These are phyloP conservation scores for Cephus cinctus DNA, from an alignment of 1,140 invertebrate genomes.

Conservation along the genomic window DNA sequence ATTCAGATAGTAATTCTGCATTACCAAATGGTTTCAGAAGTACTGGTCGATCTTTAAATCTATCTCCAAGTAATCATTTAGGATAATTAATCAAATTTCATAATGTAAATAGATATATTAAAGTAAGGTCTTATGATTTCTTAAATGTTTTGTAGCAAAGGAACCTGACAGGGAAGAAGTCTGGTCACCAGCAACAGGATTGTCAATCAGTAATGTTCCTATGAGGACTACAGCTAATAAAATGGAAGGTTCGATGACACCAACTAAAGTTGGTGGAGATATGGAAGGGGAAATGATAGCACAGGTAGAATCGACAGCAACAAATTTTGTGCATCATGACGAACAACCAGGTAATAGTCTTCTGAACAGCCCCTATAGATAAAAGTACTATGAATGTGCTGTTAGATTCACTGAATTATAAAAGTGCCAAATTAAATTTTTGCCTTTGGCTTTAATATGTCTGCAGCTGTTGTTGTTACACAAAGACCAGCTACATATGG, in stretches of 20 bases:
- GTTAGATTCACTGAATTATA: too few species aligned
- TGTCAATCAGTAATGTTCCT: neutral
- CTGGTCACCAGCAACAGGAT: neutral
- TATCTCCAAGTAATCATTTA: constrained; percentile 25
- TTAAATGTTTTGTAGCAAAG: neutral
- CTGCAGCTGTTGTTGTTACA: constrained; percentile 26
- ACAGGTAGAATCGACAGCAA: constrained; percentile 16
- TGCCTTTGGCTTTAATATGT: too few species aligned
- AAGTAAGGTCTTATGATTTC: neutral
- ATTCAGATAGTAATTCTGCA: constrained; percentile 26
- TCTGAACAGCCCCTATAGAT: neutral
- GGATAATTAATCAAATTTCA: neutral
- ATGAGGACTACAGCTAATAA: neutral
- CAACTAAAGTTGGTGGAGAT: constrained; percentile 13
- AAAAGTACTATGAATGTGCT: neutral
- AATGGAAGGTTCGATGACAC: constrained; percentile 17
- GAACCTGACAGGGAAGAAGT: neutral
- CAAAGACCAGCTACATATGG: constrained; percentile 50
- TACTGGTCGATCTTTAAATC: constrained; percentile 31
- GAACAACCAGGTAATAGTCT: constrained; percentile 25
- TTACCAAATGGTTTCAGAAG: constrained; percentile 30
- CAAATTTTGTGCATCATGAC: constrained; percentile 17
- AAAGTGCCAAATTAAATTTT: too few species aligned
- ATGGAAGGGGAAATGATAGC: constrained; percentile 20
- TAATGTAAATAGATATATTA: neutral